Conservation (phyloP, 2,888 invertebrate species). For the Pandemis corylana region DNA sequence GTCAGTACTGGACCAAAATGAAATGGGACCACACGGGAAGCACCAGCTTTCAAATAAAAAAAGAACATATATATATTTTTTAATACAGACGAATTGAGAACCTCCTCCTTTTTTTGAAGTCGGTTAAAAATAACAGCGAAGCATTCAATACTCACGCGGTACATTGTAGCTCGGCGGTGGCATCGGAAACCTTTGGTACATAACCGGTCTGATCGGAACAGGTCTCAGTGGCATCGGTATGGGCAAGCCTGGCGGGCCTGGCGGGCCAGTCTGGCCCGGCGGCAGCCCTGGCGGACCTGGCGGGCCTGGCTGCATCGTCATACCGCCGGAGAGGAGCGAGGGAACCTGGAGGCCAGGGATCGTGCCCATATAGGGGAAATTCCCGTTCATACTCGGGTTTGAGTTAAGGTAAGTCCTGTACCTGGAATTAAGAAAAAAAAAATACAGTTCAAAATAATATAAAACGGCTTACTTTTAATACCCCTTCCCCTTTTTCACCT, state of each 20-base stretch:
- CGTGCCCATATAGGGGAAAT: constrained; percentile 52
- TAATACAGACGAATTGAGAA: too few relatives aligned
- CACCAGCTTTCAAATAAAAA: too few relatives aligned
- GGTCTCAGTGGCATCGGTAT: constrained; percentile 44
- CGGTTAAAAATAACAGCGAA: too few relatives aligned
- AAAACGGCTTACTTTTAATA: too few relatives aligned
- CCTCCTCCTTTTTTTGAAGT: too few relatives aligned
- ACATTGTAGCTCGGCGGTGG: constrained; percentile 51
- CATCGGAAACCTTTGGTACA: constrained; percentile 43
- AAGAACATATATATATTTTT: too few relatives aligned
- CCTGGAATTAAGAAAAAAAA: constrained; percentile 41
- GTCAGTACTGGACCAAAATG: too few relatives aligned
- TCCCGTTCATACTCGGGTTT: constrained; percentile 52
- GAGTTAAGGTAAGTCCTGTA: constrained; percentile 49
- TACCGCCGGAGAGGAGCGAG: constrained; percentile 43
- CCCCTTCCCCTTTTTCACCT: too few relatives aligned
- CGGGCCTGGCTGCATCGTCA: constrained; percentile 41
- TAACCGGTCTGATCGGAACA: constrained; percentile 39
- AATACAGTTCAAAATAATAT: too few relatives aligned
- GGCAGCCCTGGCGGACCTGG: constrained; percentile 44
- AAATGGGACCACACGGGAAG: too few relatives aligned
- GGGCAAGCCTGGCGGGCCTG: constrained; percentile 15
- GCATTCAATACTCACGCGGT: constrained; percentile 53
- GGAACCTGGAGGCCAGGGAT: constrained; percentile 20
- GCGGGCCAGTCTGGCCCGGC: constrained; percentile 15